Evolutionary conservation across 2,888 invertebrate species (phyloP).

Genomic region (Ichneumoninae sp.): DNA sequence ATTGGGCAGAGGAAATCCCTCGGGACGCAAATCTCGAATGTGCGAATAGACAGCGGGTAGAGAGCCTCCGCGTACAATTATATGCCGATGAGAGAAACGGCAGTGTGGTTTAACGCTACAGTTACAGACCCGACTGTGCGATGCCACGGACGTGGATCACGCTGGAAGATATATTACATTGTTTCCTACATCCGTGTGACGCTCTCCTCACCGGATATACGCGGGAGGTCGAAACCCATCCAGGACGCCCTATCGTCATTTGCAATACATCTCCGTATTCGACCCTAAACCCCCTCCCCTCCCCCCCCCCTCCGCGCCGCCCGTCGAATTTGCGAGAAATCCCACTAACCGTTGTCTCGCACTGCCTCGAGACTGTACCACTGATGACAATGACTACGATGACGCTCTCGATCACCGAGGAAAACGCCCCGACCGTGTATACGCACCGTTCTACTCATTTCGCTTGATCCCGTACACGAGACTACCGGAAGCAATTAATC

Average conservation of each 20-base stretch:
- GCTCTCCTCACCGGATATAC: constrained; percentile 33
- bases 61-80: background rate
- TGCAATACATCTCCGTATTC: constrained; percentile 69
- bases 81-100: constrained; percentile 41
- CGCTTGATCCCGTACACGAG: constrained; percentile 25
- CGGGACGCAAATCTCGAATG: background rate
- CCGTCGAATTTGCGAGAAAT: constrained; percentile 25
- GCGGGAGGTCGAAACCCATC: constrained; percentile 48
- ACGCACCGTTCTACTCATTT: constrained; percentile 3
- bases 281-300: background rate
- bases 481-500: constrained; percentile 46
- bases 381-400: constrained; percentile 48
- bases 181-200: constrained; percentile 72
- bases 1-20: background rate
- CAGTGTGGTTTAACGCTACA: constrained; percentile 71
- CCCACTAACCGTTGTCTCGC: constrained; percentile 31
- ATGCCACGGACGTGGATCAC: constrained; percentile 77
- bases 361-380: constrained; percentile 40
- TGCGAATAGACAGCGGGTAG: background rate
- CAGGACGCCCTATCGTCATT: constrained; percentile 72
- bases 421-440: constrained; percentile 34
- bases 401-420: constrained; percentile 42
- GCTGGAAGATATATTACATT: constrained; percentile 77
- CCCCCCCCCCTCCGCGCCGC: background rate
- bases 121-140: constrained; percentile 73